These are phyloP conservation scores for Takifugu rubripes DNA, from an alignment of 2,797 vertebrate species.

Conservation along the genomic window DNA sequence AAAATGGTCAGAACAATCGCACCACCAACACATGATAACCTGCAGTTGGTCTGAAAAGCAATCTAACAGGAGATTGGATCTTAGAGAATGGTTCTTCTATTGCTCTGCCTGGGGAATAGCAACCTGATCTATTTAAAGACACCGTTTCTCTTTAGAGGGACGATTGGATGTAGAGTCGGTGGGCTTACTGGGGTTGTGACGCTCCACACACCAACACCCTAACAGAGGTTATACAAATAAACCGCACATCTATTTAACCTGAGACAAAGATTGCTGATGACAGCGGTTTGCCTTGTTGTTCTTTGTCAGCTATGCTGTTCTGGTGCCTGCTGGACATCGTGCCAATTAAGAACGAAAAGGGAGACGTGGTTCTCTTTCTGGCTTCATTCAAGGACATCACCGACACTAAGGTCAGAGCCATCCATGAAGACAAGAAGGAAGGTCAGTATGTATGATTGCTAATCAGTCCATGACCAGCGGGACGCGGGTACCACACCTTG, in stretches of 20 bases:
- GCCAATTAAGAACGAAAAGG: slow-evolving; percentile 98
- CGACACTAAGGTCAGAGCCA: slow-evolving; percentile 90
- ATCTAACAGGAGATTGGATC: slow-evolving; percentile 45
- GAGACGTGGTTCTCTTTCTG: slow-evolving; percentile 96
- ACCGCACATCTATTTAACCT: background rate
- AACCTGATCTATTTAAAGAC: slow-evolving; percentile 55
- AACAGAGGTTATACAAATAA: background rate
- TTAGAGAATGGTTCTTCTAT: slow-evolving; percentile 42
- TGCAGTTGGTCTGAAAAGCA: slow-evolving; percentile 36
- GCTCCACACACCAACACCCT: slow-evolving; percentile 9
- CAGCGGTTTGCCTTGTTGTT: slow-evolving; percentile 11
- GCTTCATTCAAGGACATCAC: slow-evolving; percentile 97
- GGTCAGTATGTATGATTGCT: slow-evolving; percentile 73
- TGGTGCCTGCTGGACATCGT: slow-evolving; percentile 98
- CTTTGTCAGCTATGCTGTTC: slow-evolving; percentile 83
- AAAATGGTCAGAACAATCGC: slow-evolving; percentile 5
- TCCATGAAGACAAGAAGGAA: slow-evolving; percentile 92
- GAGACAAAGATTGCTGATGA: slow-evolving; percentile 23
- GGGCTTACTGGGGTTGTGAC: slow-evolving; percentile 41
- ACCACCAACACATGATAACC: slow-evolving; percentile 22
- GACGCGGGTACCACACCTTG: too few species aligned
- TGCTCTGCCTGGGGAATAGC: slow-evolving; percentile 33
- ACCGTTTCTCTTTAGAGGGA: slow-evolving; percentile 29
- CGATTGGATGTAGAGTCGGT: slow-evolving; percentile 32
- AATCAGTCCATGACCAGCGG: too few species aligned